Conservation (phyloP, 2,113 vertebrate species). For the Falco punctatus region DNA sequence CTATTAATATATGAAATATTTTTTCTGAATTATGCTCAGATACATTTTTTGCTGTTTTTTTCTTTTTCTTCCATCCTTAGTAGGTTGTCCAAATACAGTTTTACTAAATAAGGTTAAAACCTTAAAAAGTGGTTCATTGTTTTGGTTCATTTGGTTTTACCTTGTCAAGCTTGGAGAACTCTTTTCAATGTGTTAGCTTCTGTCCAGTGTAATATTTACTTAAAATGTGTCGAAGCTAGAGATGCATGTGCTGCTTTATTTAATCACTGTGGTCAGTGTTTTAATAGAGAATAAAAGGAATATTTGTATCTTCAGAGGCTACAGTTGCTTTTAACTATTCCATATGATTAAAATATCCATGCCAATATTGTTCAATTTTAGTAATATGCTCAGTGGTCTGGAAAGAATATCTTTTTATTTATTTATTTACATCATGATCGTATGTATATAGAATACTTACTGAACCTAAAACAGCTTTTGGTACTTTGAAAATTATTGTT, state of each 20-base stretch:
- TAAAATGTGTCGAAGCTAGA: constrained; percentile 2
- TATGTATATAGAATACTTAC: not conserved
- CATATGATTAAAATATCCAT: constrained; percentile 64
- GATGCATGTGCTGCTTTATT: constrained; percentile 22
- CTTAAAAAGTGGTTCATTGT: not conserved
- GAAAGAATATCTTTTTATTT: constrained; percentile 40
- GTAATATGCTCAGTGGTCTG: constrained; percentile 56
- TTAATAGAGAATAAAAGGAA: constrained; percentile 51
- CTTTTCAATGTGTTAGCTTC: not conserved
- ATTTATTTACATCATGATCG: not conserved
- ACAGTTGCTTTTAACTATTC: constrained; percentile 49
- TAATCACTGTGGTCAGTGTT: constrained; percentile 21
- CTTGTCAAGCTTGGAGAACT: not conserved
- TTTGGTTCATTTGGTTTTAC: not conserved
- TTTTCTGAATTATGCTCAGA: not conserved
- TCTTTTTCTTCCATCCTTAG: not conserved
- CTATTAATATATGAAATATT: not conserved
- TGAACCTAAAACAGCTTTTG: constrained; percentile 26
- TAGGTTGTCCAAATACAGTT: not conserved
- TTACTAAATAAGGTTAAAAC: not conserved
- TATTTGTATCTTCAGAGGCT: constrained; percentile 34
- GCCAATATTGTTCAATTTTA: constrained; percentile 67
- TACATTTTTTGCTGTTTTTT: not conserved
- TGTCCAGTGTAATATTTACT: not conserved
- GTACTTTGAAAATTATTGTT: constrained; percentile 65